Evolutionary conservation across 2,113 vertebrate genomes (phyloP), one percentile per base, ranked within the genome.

Genomic region (Protobothrops mucrosquamatus): DNA sequence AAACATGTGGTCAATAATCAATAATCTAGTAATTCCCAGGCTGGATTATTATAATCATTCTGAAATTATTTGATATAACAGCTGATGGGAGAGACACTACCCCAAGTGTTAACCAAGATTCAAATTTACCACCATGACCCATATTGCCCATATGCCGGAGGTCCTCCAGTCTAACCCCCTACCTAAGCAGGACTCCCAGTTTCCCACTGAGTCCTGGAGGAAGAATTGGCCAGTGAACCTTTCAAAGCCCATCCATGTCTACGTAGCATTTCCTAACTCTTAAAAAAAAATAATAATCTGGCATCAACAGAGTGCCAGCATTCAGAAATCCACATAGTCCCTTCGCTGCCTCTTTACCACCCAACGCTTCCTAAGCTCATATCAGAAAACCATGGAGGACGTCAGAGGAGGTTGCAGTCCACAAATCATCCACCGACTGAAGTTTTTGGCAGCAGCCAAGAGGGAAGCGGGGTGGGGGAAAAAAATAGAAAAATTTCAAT

Each of bases 401-500:
- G 94, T 97, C 95, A 95, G 95, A 96, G 94, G 96, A 96, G 93
- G 97, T 97, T 97, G 98, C 98, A 98, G 97, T 97, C 96, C 97
- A 99, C 99, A 98, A 98, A 99, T 99, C 98, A 99, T 97, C 97
- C 86, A 94, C 97, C 96, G 97, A 98, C 98, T 98, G 98, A 98
- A 98, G 98, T 98, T 98, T 98, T 98, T 98, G 98, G 98, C 97
- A 97, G 98, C 98, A 98, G 98, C 96, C 96, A 96, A 97, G 97
- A 98, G 97, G 98, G 97, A 97, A 97, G 97, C 95, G 97, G 92
- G 51, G 64, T 15, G 61, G 18, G 26, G 55, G 39, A 24, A 95
- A 97, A 97, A 98, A 98, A 98, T 98, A 98, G 98, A 99, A 99
- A 99, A 99, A 99, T 99, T 99, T 99, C 98, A 98, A 99, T 99